Conservation (phyloP, 2,113 vertebrate genomes). For the Macquaria ambigua region DNA sequence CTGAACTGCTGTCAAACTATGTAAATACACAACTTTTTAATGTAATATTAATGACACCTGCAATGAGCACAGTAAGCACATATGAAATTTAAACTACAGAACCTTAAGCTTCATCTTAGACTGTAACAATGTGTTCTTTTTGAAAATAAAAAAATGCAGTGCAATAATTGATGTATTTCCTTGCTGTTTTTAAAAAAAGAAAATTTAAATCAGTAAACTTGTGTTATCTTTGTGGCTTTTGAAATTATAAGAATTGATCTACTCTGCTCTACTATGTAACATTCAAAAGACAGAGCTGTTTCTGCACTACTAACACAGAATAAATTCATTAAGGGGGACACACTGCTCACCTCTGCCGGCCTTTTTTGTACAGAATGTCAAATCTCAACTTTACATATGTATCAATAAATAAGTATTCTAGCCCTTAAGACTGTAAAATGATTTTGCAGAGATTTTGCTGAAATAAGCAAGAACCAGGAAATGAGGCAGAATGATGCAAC, state of each 20-base stretch:
- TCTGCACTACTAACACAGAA: background rate
- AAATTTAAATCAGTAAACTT: background rate
- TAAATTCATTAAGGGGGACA: background rate
- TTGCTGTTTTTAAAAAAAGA: no score
- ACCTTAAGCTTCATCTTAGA: no score
- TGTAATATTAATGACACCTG: no score
- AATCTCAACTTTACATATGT: background rate
- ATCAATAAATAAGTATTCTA: background rate
- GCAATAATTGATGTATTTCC: no score
- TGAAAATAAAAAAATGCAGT: no score
- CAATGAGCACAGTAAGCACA: no score
- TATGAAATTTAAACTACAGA: no score
- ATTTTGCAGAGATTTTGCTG: background rate
- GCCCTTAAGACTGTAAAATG: background rate
- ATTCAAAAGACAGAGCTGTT: background rate
- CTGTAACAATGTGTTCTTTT: no score
- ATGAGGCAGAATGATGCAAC: slow-evolving; percentile 1
- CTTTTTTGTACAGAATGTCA: background rate
- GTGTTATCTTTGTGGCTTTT: background rate
- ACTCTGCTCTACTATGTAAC: background rate
- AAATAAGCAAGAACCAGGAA: background rate
- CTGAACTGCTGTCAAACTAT: no score
- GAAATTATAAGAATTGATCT: background rate
- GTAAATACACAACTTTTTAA: no score
- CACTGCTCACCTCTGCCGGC: background rate